Evolutionary conservation across 2,113 vertebrate species (phyloP), one percentile per base, ranked within the genome.

Genomic region (Cyprinodon variegatus): DNA sequence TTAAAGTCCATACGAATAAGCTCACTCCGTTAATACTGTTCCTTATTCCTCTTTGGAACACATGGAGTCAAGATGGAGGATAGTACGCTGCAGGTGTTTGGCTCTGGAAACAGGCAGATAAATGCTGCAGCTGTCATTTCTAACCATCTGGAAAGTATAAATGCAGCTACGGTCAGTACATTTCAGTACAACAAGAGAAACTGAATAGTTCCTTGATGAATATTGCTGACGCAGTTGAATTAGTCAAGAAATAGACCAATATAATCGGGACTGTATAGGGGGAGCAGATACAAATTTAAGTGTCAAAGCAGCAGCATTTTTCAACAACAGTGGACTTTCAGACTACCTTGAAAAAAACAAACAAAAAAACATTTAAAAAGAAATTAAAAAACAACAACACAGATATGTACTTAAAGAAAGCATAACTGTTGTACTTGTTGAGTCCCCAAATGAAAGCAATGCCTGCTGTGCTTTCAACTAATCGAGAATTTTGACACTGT

Each of bases 61-160:
- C 75, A 78, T 66, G 70, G 72, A 70, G 60, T 82, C 77, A 71
- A 85, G 61, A 83, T 77, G 70, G 53, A 74, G 65, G 70, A 74
- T 63, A 69, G 61, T 74, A 11, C 63, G 72, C 76, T 14, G 11
- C 70, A 74, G 74, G 88, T 82, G 70, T 75, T 63, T 46, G 72
- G 78, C 68, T 61, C 0, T 57, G 48, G 71, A 45, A 69, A 13
- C 15, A 63, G 74, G 83, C 78, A 87, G 70, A 83, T 70, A 43
- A 65, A 29, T n/a, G 66, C 39, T 3, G 61, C 77, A 77, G 63
- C 72, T 77, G 74, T 69, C 68, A 64, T 77, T 65, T 77, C 29
- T 80, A 68, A 86, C 57, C 68, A 72, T 72, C 59, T 72, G 22
- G 48, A 29, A 61, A 73, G 68, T 20, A 57, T 57, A 57, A 57